phyloP scores from a whole-genome alignment of 2,888 invertebrate genomes.

The Phalera bucephala region DNA sequence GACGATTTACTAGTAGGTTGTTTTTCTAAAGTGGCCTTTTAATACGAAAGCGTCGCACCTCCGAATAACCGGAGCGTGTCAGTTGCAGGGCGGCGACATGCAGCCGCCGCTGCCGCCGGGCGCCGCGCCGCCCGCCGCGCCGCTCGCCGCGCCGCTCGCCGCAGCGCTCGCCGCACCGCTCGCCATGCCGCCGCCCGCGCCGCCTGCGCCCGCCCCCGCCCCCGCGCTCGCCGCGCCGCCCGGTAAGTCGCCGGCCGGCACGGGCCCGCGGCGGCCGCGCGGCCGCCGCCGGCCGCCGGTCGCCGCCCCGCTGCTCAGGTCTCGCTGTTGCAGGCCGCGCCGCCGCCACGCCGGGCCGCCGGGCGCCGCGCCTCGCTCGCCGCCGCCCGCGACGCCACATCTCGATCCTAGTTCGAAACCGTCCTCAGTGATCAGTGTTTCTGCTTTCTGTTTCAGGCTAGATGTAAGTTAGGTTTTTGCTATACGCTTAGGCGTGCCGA shows the following conservation, averaged over 20 bases:
- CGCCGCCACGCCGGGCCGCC: slow-evolving; percentile 17
- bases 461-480: slow-evolving; percentile 77
- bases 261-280: slow-evolving; percentile 11
- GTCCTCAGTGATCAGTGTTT: slow-evolving; percentile 73
- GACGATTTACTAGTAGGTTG: no score
- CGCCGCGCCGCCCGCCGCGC: slow-evolving; percentile 14
- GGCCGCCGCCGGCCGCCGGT: slow-evolving; percentile 10
- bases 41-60: no score
- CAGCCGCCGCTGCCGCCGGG: slow-evolving; percentile 23
- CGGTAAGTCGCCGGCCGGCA: slow-evolving; percentile 3
- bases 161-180: slow-evolving; percentile 7
- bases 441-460: slow-evolving; percentile 81
- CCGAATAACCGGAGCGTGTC: slow-evolving; percentile 9
- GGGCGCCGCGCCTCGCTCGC: slow-evolving; percentile 12
- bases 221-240: not conserved
- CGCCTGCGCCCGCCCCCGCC: slow-evolving; percentile 3
- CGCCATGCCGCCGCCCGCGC: slow-evolving; percentile 12
- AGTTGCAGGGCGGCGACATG: slow-evolving; percentile 32
- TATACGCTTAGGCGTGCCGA: slow-evolving; percentile 44
- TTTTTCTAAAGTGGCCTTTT: no score
- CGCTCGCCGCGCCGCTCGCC: slow-evolving; percentile 9
- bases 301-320: slow-evolving; percentile 22
- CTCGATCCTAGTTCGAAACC: slow-evolving; percentile 51
- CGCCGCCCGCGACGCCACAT: slow-evolving; percentile 29
- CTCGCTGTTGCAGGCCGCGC: slow-evolving; percentile 41